Base-by-base conservation (phyloP, 2,888 invertebrate species). In the Dioctria rufipes region DNA sequence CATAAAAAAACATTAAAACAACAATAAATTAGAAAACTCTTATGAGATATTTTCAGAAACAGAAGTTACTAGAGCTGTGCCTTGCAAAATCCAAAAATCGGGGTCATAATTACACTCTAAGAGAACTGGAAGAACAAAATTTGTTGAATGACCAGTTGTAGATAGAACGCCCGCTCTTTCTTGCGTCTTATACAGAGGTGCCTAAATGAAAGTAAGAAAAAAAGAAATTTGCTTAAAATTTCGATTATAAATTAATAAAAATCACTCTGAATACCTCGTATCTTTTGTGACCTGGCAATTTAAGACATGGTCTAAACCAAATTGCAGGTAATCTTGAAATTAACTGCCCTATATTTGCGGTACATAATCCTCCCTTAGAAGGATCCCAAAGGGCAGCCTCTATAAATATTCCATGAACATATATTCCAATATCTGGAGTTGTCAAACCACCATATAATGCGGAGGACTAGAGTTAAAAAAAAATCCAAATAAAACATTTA, bases 81-180 rank as follows among this genome's bases (percentile, higher is more conserved):
- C 97, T 85, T 95, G 94, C 65, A 96, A 92, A 84, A 97, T 95
- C 97, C 97, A 97, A 88, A 93, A 95, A 84, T 93, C 92, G 65
- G 94, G 91, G 0, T 91, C 88, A 83, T 91, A 90, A 25, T 89
- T 86, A 0, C 95, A 92, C 0, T 94, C 93, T 73, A 97, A 86
- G 46, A 95, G 89, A 81, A 97, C 93, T 0, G 95, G 91, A 63
- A 97, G 91, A 49, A 97, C 95, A 87, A 97, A 97, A 90, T 97
- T 97, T 2, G 97, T 97, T 85, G 96, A 97, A 89, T 97, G 97
- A 0, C 97, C 97, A 0, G 97, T 97, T 0, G 97, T 97, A 5
- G 96, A 96, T 11, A 97, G 90, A 0, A 93, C 92, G 61, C 97
- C 97, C 39, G 96, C 95, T 81, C 97, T 91, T 84, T 95, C 93